Base-by-base conservation (phyloP, 2,888 invertebrate genomes). In the Ectobius pallidus region DNA sequence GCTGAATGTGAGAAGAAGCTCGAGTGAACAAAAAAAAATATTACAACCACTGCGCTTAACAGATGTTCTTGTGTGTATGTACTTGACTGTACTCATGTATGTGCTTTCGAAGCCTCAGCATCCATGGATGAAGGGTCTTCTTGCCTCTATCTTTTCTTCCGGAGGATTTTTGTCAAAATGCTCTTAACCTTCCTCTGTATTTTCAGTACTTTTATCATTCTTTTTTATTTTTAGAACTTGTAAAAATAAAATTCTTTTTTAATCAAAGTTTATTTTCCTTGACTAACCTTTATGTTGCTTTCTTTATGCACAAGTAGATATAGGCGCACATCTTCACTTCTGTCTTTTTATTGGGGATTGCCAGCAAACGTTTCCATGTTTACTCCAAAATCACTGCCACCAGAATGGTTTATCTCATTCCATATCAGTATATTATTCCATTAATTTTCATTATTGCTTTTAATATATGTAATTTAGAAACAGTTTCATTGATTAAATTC, bases 181-280 rank as follows among this genome's bases (percentile, higher is more conserved):
- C 27, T 27, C 22, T 49, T 49, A 58, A 58, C n/a, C 58, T 30
- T 1, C n/a, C 1, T 30, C 30, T 58, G 58, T 58, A 30, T 58
- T 58, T 34, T 52, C 49, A 49, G 20, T 25, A 58, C 58, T 58
- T 25, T 58, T 58, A n/a, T 58, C 7, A 4, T 30, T 30, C 27
- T 58, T 58, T 58, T 58, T 58, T 58, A 58, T 58, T 30, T 46
- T 46, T 46, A 14, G 25, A 52, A 52, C 52, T 30, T 58, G 32
- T 9, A 58, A 58, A 30, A 58, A 58, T 58, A 58, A 58, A 52
- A 58, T n/a, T 30, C 58, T 58, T 16, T 58, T 55, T 58, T 52
- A 7, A 34, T 52, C 25, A 14, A 52, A 22, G 20, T 18, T 58
- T 58, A 58, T 25, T 30, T n/a, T 58, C n/a, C 58, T 30, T 30